Conservation (phyloP, 2,113 vertebrate species). For the Laticauda laticaudata region DNA sequence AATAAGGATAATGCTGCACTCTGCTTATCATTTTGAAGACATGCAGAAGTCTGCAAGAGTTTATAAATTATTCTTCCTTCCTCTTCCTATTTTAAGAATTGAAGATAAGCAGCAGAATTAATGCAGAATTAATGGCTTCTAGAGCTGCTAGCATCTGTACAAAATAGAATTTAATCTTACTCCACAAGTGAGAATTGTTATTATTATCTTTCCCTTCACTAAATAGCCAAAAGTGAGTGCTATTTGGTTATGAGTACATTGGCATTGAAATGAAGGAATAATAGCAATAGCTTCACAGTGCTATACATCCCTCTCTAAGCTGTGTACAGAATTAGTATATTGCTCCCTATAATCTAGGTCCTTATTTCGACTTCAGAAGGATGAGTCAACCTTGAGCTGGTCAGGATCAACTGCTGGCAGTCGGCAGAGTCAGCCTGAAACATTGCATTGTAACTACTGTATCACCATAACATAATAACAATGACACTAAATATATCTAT, state of each 20-base stretch:
- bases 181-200: not conserved
- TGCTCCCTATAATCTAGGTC: not conserved
- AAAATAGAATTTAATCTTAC: not conserved
- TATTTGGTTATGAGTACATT: not conserved
- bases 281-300: not conserved
- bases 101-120: not conserved
- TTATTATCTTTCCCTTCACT: not conserved
- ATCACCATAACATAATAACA: not conserved
- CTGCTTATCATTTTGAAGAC: not conserved
- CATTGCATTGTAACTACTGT: not conserved
- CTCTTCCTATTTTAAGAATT: not conserved
- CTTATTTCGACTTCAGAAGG: not conserved
- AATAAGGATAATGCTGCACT: not conserved
- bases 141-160: not conserved
- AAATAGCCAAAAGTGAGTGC: not conserved
- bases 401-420: not conserved
- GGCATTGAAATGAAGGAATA: not conserved
- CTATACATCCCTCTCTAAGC: not conserved
- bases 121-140: no score
- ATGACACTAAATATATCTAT: no score
- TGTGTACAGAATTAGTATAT: not conserved
- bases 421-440: not conserved
- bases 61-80: not conserved
- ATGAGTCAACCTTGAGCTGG: not conserved
- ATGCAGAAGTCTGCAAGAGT: not conserved